Percentiles rank a stretch among this genome's conserved stretches.
phyloP scores from a whole-genome alignment of 2,797 vertebrate genomes.

The Paedocypris micromegethes region DNA sequence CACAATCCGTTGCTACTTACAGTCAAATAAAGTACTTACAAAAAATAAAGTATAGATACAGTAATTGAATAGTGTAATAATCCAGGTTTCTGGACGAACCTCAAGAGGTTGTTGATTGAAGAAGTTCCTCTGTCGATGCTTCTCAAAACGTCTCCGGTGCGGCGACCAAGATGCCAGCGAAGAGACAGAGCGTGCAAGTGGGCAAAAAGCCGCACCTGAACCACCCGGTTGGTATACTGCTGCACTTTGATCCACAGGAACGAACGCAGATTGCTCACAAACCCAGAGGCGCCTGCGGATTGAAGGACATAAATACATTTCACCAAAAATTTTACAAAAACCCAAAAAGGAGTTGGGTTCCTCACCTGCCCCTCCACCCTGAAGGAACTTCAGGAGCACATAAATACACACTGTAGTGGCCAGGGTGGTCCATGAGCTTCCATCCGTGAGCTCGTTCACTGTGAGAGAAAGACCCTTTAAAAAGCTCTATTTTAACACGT shows the following conservation, averaged over 20 bases:
- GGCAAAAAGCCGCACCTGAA: slow-evolving; percentile 83
- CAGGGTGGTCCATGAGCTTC: slow-evolving; percentile 73
- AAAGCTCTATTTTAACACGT: neutral
- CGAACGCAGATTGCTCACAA: slow-evolving; percentile 85
- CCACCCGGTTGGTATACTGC: slow-evolving; percentile 84
- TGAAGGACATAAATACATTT: neutral
- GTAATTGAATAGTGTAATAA: neutral
- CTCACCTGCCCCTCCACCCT: slow-evolving; percentile 90
- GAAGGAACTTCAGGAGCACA: slow-evolving; percentile 84
- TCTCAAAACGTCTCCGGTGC: slow-evolving; percentile 87
- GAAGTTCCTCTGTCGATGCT: slow-evolving; percentile 89
- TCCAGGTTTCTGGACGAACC: slow-evolving; percentile 60
- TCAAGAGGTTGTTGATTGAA: slow-evolving; percentile 89
- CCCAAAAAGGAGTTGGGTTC: neutral
- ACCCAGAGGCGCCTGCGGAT: slow-evolving; percentile 76
- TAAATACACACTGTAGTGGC: slow-evolving; percentile 79
- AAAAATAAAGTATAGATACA: neutral
- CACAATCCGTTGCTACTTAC: neutral
- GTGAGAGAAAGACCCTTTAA: slow-evolving; percentile 6
- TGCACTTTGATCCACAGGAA: slow-evolving; percentile 96
- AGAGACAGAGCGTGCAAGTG: slow-evolving; percentile 86
- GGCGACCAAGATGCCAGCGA: slow-evolving; percentile 89
- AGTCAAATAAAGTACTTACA: neutral
- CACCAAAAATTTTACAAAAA: neutral
- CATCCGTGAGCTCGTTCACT: slow-evolving; percentile 82